Evolutionary conservation across 2,113 vertebrate genomes (phyloP), one percentile per base, ranked within the genome.

Genomic region (Ophthalmolycus amberensis): DNA sequence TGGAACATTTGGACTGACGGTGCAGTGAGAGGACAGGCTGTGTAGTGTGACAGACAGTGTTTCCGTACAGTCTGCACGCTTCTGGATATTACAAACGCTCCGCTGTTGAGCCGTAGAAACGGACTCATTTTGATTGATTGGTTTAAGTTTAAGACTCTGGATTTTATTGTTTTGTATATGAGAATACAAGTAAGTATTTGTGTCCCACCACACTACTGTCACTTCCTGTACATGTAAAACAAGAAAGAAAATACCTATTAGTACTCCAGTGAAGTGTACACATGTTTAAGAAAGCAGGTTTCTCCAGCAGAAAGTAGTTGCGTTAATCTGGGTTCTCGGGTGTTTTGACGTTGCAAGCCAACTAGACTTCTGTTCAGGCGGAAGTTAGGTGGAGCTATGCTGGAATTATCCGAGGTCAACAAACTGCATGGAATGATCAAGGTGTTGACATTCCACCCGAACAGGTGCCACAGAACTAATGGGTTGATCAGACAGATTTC

Each of bases 1-100:
- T 56, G 70, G 25, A 84, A 74, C 66, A 85, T 81, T 85, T 78
- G 65, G 70, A 66, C 29, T 38, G 59, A 65, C 42, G 20, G 29
- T 25, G 38, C 3, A 3, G 64, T 79, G 73, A 79, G 58, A 67
- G 68, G 42, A 78, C 78, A 86, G 65, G 60, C 66, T 80, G 65
- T 69, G 12, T 67, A 4, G 75, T 1, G 77, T 78, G 63, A 74
- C 54, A 20, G 68, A 63, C 44, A 56, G 42, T 40, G 62, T 77
- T 62, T 34, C 27, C 20, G 48, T 3, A 34, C 59, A 74, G 48
- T n/a, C 16, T 15, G 14, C 59, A 63, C 6, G 7, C 80, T 69
- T 70, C 46, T 68, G 71, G 37, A 20, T 63, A 72, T 48, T 68
- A 48, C 54, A 82, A 82, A 84, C 22, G 32, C 25, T 84, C n/a